Base-by-base conservation (phyloP, 2,797 vertebrate species). In the Leptoclinus maculatus region DNA sequence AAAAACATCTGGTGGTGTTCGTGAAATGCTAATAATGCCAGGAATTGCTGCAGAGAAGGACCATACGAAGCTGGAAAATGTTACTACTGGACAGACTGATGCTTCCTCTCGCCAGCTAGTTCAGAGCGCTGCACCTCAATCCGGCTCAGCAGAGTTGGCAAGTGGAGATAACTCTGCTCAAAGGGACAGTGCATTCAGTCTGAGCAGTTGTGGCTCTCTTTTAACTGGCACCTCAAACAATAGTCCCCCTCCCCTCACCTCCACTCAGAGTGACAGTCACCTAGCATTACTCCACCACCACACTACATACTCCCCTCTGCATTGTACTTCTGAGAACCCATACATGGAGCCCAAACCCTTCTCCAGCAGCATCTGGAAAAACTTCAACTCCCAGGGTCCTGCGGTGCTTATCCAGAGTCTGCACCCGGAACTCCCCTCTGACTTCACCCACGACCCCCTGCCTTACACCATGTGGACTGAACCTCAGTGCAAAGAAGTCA, bases 381-480 rank as follows among this genome's bases (percentile, higher is more conserved):
- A 93, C 88, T 83, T 96, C 25, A 92, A 67, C 72, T 93, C 94
- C 57, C 94, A 93, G 76, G 88, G 90, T 85, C 90, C 95, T 1
- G 94, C 94, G 4, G 94, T 94, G 25, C 92, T 96, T 62, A 95
- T 90, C 62, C 94, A 96, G 84, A 95, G 88, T 80, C 87, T 94
- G 54, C 88, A 93, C 58, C 88, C 93, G 4, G 94, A 95, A 59
- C 88, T 94, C 43, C 89, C 91, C 0, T 88, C 90, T 2, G 93
- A 91, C 82, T 94, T 95, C 71, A 88, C 87, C 71, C 94, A 95
- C 0, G 93, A 95, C 64, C 74, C 93, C 11, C 84, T 95, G 10
- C 86, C 91, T n/a, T 95, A 94, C 84, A 93, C 91, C 23, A 93
- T 95, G 93, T 95, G 95, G 95, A 91, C 91, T 5, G 91, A 95